Conservation (phyloP, 2,113 vertebrate genomes). For the Grammomys surdaster region DNA sequence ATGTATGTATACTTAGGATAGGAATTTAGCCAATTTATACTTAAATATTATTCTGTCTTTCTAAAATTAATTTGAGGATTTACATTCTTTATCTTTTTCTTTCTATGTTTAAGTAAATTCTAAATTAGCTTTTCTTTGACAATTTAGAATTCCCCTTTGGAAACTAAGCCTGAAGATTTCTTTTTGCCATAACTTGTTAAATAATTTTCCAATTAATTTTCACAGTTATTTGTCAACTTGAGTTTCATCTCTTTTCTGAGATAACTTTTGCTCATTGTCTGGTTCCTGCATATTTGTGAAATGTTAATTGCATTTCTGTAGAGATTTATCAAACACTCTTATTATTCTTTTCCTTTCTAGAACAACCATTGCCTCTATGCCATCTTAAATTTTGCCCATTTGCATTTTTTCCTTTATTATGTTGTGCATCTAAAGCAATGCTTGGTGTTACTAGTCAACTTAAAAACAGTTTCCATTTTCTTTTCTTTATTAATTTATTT, state of each 20-base stretch:
- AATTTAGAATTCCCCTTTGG: conserved; percentile 10
- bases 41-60: neutral
- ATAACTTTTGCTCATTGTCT: neutral
- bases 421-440: neutral
- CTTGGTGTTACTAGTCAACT: neutral
- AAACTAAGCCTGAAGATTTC: conserved; percentile 5
- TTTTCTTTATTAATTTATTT: neutral
- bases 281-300: neutral
- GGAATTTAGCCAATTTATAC: neutral
- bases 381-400: conserved; percentile 13
- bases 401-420: conserved; percentile 37
- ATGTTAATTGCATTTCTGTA: neutral
- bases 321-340: neutral
- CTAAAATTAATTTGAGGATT: neutral
- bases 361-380: neutral
- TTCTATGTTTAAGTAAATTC: neutral
- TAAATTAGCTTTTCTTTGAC: conserved; percentile 4
- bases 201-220: conserved; percentile 45
- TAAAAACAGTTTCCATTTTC: conserved; percentile 42
- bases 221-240: neutral
- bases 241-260: neutral
- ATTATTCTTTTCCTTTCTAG: neutral
- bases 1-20: too few species aligned
- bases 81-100: neutral
- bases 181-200: neutral